A percentile compares a stretch with the other conserved stretches of the same genome.
phyloP scores from a whole-genome alignment of 64 coral and sea anemone species.

The Astreopora myriophthalma region DNA sequence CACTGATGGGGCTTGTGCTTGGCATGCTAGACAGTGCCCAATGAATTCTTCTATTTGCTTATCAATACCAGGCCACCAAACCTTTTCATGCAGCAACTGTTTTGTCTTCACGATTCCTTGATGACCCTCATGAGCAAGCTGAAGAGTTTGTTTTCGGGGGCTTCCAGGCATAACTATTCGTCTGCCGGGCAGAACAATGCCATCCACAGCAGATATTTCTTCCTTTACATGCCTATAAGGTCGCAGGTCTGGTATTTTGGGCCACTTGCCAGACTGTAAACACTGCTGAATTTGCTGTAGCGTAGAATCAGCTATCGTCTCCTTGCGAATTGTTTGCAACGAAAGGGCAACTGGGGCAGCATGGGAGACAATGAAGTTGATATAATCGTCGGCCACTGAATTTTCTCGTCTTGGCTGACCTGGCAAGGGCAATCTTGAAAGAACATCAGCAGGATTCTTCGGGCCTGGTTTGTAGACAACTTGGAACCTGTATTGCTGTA shows the following conservation, averaged over 20 bases:
- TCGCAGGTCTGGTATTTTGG: neutral
- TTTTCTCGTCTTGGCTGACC: neutral
- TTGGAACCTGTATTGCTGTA: slow-evolving; percentile 18
- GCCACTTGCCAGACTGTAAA: slow-evolving; percentile 1
- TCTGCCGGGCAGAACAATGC: neutral
- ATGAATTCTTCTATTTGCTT: slow-evolving; percentile 27
- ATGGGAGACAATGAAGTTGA: neutral
- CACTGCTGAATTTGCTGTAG: slow-evolving; percentile 10
- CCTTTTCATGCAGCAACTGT: slow-evolving; percentile 48
- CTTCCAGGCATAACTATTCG: neutral
- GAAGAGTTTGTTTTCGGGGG: neutral
- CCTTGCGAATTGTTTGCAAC: neutral
- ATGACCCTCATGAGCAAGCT: neutral
- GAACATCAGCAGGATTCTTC: slow-evolving; percentile 36
- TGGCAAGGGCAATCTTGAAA: slow-evolving; percentile 22
- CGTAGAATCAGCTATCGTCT: neutral
- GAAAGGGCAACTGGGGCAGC: slow-evolving; percentile 40
- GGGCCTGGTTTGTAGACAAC: neutral
- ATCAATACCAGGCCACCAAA: slow-evolving; percentile 44
- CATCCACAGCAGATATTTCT: slow-evolving; percentile 9
- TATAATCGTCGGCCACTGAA: slow-evolving; percentile 40
- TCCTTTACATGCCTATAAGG: slow-evolving; percentile 27
- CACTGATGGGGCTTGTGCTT: neutral
- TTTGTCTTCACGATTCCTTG: slow-evolving; percentile 42
- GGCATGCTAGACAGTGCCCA: slow-evolving; percentile 33